Percentiles rank a stretch among this genome's conserved stretches.
Conservation (phyloP, 2,888 invertebrate genomes). For the Thymelicus acteon region DNA sequence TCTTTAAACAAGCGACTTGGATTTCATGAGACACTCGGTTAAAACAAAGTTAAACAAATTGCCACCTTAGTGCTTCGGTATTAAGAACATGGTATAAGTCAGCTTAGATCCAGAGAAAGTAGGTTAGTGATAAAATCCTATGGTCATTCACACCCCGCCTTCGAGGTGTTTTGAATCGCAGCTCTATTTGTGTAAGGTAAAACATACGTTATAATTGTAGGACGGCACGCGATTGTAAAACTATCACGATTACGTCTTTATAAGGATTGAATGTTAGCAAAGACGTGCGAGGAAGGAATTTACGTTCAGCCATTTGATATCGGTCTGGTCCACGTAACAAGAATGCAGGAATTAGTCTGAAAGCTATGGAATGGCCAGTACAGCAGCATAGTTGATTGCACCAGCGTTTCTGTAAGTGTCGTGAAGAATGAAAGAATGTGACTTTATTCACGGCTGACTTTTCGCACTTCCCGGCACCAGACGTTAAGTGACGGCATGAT, state of each 20-base stretch:
- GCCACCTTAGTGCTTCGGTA: not conserved
- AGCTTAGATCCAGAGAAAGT: not conserved
- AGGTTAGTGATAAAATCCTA: conserved; percentile 30
- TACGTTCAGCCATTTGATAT: too few species aligned
- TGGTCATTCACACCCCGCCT: conserved; percentile 34
- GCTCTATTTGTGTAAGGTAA: conserved; percentile 29
- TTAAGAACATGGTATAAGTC: not conserved
- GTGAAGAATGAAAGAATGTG: too few species aligned
- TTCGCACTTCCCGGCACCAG: too few species aligned
- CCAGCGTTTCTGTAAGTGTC: too few species aligned
- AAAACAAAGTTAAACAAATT: not conserved
- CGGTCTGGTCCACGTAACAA: too few species aligned
- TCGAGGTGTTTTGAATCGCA: conserved; percentile 14
- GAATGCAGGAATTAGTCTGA: too few species aligned
- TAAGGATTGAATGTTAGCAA: not conserved
- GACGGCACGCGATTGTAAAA: conserved; percentile 19
- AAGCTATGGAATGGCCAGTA: too few species aligned
- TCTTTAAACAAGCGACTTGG: not conserved
- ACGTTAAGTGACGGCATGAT: too few species aligned
- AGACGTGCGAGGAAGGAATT: too few species aligned
- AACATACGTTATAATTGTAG: conserved; percentile 15
- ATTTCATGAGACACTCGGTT: conserved; percentile 1
- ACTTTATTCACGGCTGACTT: too few species aligned
- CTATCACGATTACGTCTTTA: not conserved
- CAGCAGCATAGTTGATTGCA: too few species aligned